Evolutionary conservation across 1,140 invertebrate species (phyloP), one percentile per base, ranked within the genome.

Genomic region (Neodiprion virginianus): DNA sequence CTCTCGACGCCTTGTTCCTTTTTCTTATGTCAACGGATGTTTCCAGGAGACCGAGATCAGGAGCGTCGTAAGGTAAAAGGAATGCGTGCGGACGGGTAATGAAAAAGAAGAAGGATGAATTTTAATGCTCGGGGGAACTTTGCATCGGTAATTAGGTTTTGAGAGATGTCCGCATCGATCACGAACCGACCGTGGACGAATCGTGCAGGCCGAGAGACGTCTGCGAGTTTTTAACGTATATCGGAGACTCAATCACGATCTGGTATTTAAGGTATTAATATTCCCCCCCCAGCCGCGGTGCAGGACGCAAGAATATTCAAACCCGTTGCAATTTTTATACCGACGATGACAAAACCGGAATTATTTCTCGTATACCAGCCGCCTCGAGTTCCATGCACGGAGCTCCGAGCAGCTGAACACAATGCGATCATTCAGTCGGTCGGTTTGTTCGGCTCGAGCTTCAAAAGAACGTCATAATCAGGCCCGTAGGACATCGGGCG

Each of bases 241-340:
- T 17, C 53, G n/a, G 53, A 61, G 11, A 14, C 53, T 61, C 11
- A 61, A 61, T 61, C 53, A 61, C n/a, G 53, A 61, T 14, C n/a
- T 17, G 53, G 53, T 61, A 61, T 61, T 61, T 61, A 14, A 61
- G 53, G 53, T 61, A 61, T 61, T 61, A 61, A 61, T 61, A 61
- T 61, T 61, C 53, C 53, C 11, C 10, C 53, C 28, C 28, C 28
- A 40, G 28, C 28, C 28, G 28, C 28, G 28, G 28, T 40, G 28
- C 28, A 40, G 5, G 28, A 40, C 28, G 28, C 53, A 61, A 8
- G 53, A 61, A 61, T 61, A 61, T 61, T 61, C 53, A 61, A 61
- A 61, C 53, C 11, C 28, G 28, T 40, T 40, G 28, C 28, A 40
- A 40, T 40, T 40, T 40, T 40, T 40, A 40, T 3, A 61, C 53